A percentile compares a stretch with the other conserved stretches of the same genome.
phyloP scores from a whole-genome alignment of 2,888 invertebrate genomes.

The Electrophaes corylata region DNA sequence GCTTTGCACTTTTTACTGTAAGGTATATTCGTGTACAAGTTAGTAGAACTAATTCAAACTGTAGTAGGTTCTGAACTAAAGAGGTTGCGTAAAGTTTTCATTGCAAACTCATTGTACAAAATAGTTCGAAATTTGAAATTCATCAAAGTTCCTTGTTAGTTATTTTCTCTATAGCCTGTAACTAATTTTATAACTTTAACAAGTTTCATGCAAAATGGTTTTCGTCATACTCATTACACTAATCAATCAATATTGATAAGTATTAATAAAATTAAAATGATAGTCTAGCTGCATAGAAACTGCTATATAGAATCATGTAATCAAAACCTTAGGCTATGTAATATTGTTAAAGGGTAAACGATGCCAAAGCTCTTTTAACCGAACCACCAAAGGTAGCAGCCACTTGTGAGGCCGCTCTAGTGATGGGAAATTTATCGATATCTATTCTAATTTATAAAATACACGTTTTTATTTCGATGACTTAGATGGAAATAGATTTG shows the following conservation, averaged over 20 bases:
- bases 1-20: too few relatives aligned
- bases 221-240: not conserved
- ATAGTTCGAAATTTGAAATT: not conserved
- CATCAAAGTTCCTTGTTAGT: not conserved
- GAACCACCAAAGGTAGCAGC: constrained; percentile 43
- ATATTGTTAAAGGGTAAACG: constrained; percentile 16
- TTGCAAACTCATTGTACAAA: not conserved
- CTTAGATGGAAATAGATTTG: constrained; percentile 36
- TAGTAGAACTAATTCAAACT: too few relatives aligned
- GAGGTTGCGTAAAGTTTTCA: not conserved
- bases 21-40: too few relatives aligned
- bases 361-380: constrained; percentile 24
- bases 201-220: not conserved
- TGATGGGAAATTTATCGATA: constrained; percentile 50
- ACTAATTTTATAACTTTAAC: not conserved
- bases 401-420: constrained; percentile 59
- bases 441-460: constrained; percentile 29
- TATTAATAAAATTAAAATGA: not conserved
- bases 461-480: constrained; percentile 33
- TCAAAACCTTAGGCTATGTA: constrained; percentile 5
- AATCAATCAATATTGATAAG: not conserved
- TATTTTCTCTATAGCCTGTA: not conserved
- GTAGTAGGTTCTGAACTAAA: too few relatives aligned
- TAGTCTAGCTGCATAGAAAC: not conserved
- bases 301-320: not conserved